phyloP scores from a whole-genome alignment of 2,797 vertebrate genomes.

The Carapus acus region DNA sequence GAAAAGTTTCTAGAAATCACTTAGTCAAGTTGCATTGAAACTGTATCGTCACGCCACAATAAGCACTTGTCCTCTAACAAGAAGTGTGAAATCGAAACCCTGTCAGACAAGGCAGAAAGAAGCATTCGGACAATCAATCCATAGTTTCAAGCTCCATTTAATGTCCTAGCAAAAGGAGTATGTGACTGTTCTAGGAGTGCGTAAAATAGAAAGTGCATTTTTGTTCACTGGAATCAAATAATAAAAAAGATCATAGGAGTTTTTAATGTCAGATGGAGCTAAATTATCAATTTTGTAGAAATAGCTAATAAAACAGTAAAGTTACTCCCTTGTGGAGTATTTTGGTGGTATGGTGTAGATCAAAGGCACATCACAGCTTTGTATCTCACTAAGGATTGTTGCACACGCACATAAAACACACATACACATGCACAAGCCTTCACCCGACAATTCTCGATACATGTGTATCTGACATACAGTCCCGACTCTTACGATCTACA shows the following conservation, averaged over 20 bases:
- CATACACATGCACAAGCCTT: conserved; percentile 55
- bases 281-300: conserved; percentile 55
- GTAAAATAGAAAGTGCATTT: conserved; percentile 67
- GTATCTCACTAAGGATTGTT: conserved; percentile 64
- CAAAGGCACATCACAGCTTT: conserved; percentile 69
- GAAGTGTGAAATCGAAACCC: conserved; percentile 15
- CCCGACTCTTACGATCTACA: conserved; percentile 45
- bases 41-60: not conserved
- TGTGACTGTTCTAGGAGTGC: conserved; percentile 61
- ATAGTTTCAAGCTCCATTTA: conserved; percentile 68
- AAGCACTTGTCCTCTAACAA: not conserved
- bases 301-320: conserved; percentile 57
- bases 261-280: conserved; percentile 54
- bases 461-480: conserved; percentile 37
- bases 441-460: conserved; percentile 40
- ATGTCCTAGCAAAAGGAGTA: conserved; percentile 64
- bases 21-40: not conserved
- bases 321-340: conserved; percentile 52
- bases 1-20: no score
- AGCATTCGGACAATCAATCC: conserved; percentile 54
- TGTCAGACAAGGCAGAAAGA: conserved; percentile 38
- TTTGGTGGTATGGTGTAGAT: conserved; percentile 60
- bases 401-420: conserved; percentile 58
- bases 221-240: conserved; percentile 59
- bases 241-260: conserved; percentile 61